A percentile compares a stretch with the other conserved stretches of the same genome.
phyloP scores from a whole-genome alignment of 2,888 invertebrate species.

The Philopedon plagiatum region DNA sequence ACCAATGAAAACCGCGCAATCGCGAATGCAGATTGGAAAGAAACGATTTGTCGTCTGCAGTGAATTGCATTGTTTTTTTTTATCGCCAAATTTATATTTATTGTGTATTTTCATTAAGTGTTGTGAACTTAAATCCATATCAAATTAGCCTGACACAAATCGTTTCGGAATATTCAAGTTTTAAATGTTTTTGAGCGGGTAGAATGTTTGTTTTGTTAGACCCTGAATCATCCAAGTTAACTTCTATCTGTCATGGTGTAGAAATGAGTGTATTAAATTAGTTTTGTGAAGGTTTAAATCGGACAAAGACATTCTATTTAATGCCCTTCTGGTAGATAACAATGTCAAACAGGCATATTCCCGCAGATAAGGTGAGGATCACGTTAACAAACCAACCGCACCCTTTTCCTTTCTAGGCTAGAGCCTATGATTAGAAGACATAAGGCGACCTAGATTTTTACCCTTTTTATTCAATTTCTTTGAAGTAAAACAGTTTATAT shows the following conservation, averaged over 20 bases:
- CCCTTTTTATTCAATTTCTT: slow-evolving; percentile 34
- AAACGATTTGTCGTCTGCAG: slow-evolving; percentile 48
- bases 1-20: slow-evolving; percentile 37
- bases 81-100: slow-evolving; percentile 33
- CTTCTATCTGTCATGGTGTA: slow-evolving; percentile 51
- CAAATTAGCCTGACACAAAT: neutral
- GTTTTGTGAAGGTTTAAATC: slow-evolving; percentile 40
- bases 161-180: slow-evolving; percentile 8
- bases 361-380: slow-evolving; percentile 82
- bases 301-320: slow-evolving; percentile 38
- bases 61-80: slow-evolving; percentile 50
- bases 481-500: slow-evolving; percentile 25
- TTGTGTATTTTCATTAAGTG: slow-evolving; percentile 16
- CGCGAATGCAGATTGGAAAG: slow-evolving; percentile 45
- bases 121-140: neutral
- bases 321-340: slow-evolving; percentile 66
- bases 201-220: slow-evolving; percentile 51
- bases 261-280: slow-evolving; percentile 48
- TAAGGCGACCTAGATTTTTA: slow-evolving; percentile 53
- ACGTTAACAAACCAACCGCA: slow-evolving; percentile 44
- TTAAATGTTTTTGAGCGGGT: slow-evolving; percentile 22
- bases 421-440: slow-evolving; percentile 48
- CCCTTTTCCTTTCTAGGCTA: slow-evolving; percentile 51
- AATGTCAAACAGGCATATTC: slow-evolving; percentile 86
- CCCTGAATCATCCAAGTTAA: slow-evolving; percentile 47